Base-by-base conservation (phyloP, 2,797 vertebrate genomes). In the Adrianichthys oophorus region DNA sequence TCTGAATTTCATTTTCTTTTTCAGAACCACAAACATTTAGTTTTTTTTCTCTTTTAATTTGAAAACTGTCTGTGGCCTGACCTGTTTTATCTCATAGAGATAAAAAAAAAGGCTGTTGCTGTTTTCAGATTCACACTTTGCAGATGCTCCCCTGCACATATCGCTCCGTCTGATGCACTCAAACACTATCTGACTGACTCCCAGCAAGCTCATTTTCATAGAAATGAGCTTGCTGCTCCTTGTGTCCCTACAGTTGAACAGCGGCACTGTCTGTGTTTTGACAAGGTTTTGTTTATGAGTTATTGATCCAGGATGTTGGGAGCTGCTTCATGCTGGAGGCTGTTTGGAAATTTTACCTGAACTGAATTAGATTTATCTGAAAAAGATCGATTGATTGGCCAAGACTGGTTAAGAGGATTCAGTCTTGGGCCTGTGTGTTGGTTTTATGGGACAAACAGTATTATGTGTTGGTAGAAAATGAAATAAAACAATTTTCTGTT, bases 201-300 rank as follows among this genome's bases (percentile, higher is more conserved):
- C 17, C 15, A 21, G 17, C 41, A n/a, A 7, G 21, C 41, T 56
- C 1, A 43, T 45, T 51, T 56, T 44, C n/a, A 26, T 14, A 41
- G 29, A 42, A 56, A 51, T 44, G 40, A 24, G 26, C 16, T 56
- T 41, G 53, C 19, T 45, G 41, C 41, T 45, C 41, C 29, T 19
- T 7, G 19, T 50, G 29, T 51, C 23, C 48, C 53, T 40, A 13
- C 48, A 46, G 18, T 26, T 23, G 42, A 42, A 56, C 24, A 41
- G 41, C n/a, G 3, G 40, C 47, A 24, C 24, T 24, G 51, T 53
- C 24, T 54, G 41, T 26, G 41, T 42, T 53, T 42, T 41, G 21
- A 41, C 40, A 41, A 41, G 13, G 21, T 21, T 63, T 63, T 45
- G 52, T 63, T 50, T 56, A 44, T 50, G 61, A 63, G 26, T 50